phyloP scores from a whole-genome alignment of 2,797 vertebrate species.

The Hephaestus fuliginosus region DNA sequence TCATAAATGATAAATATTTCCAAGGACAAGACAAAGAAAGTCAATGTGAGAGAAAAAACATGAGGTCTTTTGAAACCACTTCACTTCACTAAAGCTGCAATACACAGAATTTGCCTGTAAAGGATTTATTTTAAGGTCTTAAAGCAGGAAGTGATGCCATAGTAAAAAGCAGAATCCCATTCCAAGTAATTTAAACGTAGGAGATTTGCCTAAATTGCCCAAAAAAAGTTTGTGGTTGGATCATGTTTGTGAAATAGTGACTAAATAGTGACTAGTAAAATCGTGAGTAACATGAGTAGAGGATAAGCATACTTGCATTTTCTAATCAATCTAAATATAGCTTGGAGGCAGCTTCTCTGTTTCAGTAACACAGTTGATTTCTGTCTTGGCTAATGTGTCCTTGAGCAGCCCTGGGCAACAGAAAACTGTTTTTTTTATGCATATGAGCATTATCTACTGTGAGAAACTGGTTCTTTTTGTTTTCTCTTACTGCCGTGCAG shows the following conservation, averaged over 20 bases:
- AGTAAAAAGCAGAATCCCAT: slow-evolving; percentile 27
- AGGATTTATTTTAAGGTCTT: slow-evolving; percentile 38
- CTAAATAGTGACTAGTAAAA: slow-evolving; percentile 30
- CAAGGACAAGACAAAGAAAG: neutral
- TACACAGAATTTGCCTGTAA: neutral
- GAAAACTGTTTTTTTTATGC: neutral
- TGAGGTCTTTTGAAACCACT: slow-evolving; percentile 23
- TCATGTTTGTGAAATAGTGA: slow-evolving; percentile 23
- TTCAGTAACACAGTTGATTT: neutral
- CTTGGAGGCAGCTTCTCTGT: neutral
- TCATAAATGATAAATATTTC: too few relatives aligned
- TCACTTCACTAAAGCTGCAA: slow-evolving; percentile 26
- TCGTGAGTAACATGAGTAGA: neutral
- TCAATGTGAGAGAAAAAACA: slow-evolving; percentile 6
- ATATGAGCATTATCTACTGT: neutral
- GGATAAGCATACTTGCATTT: neutral
- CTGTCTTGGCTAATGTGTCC: neutral
- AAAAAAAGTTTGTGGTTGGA: slow-evolving; percentile 40
- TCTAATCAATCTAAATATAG: slow-evolving; percentile 2
- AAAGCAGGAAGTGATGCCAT: slow-evolving; percentile 39
- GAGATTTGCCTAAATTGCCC: slow-evolving; percentile 59
- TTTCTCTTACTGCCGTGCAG: slow-evolving; percentile 89
- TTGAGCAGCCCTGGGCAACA: neutral
- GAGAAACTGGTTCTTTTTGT: neutral
- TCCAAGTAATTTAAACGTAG: slow-evolving; percentile 22